Conservation (phyloP, 2,888 invertebrate species). For the Odontothrips loti region DNA sequence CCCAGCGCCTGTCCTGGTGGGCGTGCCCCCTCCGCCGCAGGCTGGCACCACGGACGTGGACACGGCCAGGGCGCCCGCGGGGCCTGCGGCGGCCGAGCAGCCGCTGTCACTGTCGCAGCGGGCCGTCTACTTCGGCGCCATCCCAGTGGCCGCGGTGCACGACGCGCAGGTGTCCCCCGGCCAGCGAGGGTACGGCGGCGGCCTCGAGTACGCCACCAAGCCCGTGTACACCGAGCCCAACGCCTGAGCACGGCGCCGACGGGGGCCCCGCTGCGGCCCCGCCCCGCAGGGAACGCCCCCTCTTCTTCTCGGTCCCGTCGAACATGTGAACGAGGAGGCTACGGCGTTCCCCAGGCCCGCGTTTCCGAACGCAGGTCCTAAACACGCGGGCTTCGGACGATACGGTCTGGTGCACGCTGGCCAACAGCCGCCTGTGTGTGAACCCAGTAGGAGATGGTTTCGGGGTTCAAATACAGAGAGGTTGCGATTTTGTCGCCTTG, state of each 20-base stretch:
- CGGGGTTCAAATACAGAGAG: too few species aligned
- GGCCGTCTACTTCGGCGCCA: slow-evolving; percentile 40
- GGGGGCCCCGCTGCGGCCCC: neutral
- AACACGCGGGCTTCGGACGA: too few species aligned
- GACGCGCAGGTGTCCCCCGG: slow-evolving; percentile 44
- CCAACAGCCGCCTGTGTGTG: too few species aligned
- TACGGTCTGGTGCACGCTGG: too few species aligned
- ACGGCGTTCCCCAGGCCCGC: too few species aligned
- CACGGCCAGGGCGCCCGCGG: slow-evolving; percentile 42
- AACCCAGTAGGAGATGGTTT: too few species aligned
- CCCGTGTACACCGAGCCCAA: slow-evolving; percentile 7
- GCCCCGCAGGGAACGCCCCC: too few species aligned
- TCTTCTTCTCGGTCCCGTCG: too few species aligned
- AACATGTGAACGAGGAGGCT: too few species aligned
- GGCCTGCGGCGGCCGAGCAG: slow-evolving; percentile 22
- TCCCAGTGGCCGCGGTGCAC: slow-evolving; percentile 45
- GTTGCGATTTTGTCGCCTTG: too few species aligned
- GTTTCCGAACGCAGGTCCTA: too few species aligned
- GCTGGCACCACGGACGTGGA: slow-evolving; percentile 46
- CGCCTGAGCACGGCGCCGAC: neutral
- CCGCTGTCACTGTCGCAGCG: slow-evolving; percentile 37
- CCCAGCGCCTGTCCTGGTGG: slow-evolving; percentile 50
- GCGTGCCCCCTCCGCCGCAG: slow-evolving; percentile 37
- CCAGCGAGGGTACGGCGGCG: slow-evolving; percentile 38
- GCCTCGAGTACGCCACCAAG: slow-evolving; percentile 14